phyloP scores from a whole-genome alignment of 2,888 invertebrate species.

The Tolmerus cingulatus region DNA sequence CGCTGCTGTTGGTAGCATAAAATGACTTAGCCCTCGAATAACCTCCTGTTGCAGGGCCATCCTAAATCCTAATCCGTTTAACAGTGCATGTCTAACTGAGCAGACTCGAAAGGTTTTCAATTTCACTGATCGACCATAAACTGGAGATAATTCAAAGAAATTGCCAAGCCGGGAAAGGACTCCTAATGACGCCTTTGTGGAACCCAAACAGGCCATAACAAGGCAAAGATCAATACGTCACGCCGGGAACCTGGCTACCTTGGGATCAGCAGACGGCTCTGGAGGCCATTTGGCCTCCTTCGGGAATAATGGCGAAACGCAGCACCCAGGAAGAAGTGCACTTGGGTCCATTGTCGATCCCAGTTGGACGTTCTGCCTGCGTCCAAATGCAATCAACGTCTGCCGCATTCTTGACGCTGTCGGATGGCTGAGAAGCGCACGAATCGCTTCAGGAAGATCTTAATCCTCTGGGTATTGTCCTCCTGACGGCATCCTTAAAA shows the following conservation, averaged over 20 bases:
- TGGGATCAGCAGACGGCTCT: background rate
- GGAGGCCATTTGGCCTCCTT: background rate
- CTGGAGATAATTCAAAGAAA: slow-evolving; percentile 24
- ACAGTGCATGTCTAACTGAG: background rate
- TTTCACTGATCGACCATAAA: slow-evolving; percentile 10
- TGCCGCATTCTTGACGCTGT: background rate
- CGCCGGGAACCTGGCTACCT: background rate
- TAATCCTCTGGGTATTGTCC: background rate
- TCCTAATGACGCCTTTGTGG: slow-evolving; percentile 3
- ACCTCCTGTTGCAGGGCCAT: background rate
- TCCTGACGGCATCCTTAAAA: background rate
- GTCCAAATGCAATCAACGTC: background rate
- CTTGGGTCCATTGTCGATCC: background rate
- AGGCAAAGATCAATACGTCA: slow-evolving; percentile 37
- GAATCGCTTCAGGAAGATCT: background rate
- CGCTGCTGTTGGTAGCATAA: background rate
- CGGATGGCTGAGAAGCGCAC: background rate
- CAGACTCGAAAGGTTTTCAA: background rate
- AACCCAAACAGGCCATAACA: slow-evolving; percentile 16
- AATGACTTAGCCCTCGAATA: slow-evolving; percentile 13
- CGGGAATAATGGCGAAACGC: background rate
- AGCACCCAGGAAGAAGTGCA: background rate
- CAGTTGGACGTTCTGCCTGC: background rate
- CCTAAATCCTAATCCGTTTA: background rate
- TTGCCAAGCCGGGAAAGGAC: background rate